Base-by-base conservation (phyloP, 2,888 invertebrate species). In the Ctenicera cuprea region DNA sequence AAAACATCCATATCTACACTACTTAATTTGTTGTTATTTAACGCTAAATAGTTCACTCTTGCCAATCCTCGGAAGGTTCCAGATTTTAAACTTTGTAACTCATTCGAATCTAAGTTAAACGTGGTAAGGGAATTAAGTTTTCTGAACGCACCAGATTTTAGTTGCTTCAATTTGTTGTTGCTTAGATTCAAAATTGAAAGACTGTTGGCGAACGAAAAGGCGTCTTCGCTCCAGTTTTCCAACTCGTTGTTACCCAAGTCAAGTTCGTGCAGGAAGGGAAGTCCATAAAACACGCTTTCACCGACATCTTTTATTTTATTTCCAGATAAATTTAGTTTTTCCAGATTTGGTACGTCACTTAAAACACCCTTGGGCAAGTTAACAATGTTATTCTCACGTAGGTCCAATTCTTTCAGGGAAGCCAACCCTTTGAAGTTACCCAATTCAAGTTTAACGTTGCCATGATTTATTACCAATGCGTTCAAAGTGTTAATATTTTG, bases 191-290 rank as follows among this genome's bases (percentile, higher is more conserved):
- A 38, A 41, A 38, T 38, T 1, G n/a, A 12, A 22, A 71, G 12
- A 37, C 59, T 66, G 38, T 71, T 71, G 11, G 66, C 71, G 18
- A 48, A 71, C 1, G 71, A 66, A 22, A 91, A 90, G 0, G 90
- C 89, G 78, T 88, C 87, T 38, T 89, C 86, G 81, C 92, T 91
- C 74, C 93, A 88, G 48, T 90, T 87, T 78, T 91, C 90, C 76
- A 93, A 88, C 83, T 92, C 91, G 83, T 94, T 94, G 84, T 91
- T 90, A 74, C 92, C 91, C 73, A 94, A 88, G 84, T 94, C 92
- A 72, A 94, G 86, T 78, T 90, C 89, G 75, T 87, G 87, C 62
- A 94, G 88, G 63, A 90, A 88, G 54, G 91, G 90, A 76, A 92
- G 87, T 86, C 93, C 93, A 78, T 89, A 88, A 82, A 94, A 92